Base-by-base conservation (phyloP, 2,888 invertebrate species). In the Petrolisthes cinctipes region DNA sequence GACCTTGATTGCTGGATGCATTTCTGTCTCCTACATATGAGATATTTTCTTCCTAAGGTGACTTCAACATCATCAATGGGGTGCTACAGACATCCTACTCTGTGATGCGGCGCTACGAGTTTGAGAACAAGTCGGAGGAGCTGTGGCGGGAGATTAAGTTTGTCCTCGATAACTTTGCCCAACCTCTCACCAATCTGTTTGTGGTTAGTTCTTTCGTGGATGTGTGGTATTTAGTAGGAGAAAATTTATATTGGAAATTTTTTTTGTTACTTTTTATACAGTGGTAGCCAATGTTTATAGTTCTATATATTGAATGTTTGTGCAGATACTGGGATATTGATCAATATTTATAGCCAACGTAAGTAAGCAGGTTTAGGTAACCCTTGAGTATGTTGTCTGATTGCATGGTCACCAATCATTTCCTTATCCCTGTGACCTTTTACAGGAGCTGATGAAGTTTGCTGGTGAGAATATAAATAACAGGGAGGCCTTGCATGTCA, bases 61-160 rank as follows among this genome's bases (percentile, higher is more conserved):
- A 99, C 93, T 98, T 99, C 93, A 96, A 97, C 92, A 94, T 98
- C 0, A 98, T 99, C 90, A 98, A 99, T 92, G 99, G 99, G 0
- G 96, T 99, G 0, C 94, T 99, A 11, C 95, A 97, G 91, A 99
- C 99, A 0, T 98, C 97, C 0, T 98, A 99, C 93, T 99, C 99
- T 0, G 94, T 99, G 1, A 99, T 99, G 94, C 98, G 98, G 93
- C 95, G 97, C 91, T 99, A 99, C 93, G 95, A 99, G 82, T 97
- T 96, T 92, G 99, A 99, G 93, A 98, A 98, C 93, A 98, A 98
- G 93, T 98, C 98, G 0, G 96, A 99, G 92, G 95, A 95, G 89
- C 94, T 99, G 4, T 99, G 99, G 99, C 95, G 95, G 83, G 99
- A 99, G 94, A 99, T 99, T 90, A 98, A 98, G 93, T 96, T 97